Conservation (phyloP, 2,113 vertebrate species). For the Perca flavescens region DNA sequence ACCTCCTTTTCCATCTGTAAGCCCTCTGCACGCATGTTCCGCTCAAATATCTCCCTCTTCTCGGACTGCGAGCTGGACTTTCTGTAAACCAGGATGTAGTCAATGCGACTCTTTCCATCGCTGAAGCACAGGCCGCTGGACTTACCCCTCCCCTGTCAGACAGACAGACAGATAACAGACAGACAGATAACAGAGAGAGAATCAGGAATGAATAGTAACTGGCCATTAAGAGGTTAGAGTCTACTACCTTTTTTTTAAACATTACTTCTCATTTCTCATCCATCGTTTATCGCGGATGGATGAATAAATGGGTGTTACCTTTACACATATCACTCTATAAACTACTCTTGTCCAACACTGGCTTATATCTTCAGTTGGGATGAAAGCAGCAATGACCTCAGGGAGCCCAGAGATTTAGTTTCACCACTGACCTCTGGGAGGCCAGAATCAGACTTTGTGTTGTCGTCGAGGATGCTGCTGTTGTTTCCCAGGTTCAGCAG, state of each 20-base stretch:
- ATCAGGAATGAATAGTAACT: background rate
- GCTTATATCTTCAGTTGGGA: background rate
- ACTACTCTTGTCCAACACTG: background rate
- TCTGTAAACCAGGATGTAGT: slow-evolving; percentile 95
- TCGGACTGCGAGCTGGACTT: slow-evolving; percentile 91
- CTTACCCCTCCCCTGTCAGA: slow-evolving; percentile 86
- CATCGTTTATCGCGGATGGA: background rate
- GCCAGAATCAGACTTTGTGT: slow-evolving; percentile 86
- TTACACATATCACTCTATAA: background rate
- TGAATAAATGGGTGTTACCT: background rate
- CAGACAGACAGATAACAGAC: background rate
- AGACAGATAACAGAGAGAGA: background rate
- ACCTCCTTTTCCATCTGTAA: slow-evolving; percentile 94
- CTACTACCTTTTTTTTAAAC: background rate
- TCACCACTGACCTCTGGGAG: slow-evolving; percentile 86
- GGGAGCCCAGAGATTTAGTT: background rate
- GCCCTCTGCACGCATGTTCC: slow-evolving; percentile 94
- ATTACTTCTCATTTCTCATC: background rate
- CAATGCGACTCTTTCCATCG: slow-evolving; percentile 91
- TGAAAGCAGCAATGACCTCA: background rate
- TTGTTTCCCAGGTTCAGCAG: slow-evolving; percentile 89
- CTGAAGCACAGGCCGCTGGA: slow-evolving; percentile 90
- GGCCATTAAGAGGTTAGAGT: background rate
- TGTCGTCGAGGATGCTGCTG: slow-evolving; percentile 90
- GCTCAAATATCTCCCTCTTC: slow-evolving; percentile 94